Conservation (phyloP, 2,888 invertebrate species). For the Amblyteles armatorius region DNA sequence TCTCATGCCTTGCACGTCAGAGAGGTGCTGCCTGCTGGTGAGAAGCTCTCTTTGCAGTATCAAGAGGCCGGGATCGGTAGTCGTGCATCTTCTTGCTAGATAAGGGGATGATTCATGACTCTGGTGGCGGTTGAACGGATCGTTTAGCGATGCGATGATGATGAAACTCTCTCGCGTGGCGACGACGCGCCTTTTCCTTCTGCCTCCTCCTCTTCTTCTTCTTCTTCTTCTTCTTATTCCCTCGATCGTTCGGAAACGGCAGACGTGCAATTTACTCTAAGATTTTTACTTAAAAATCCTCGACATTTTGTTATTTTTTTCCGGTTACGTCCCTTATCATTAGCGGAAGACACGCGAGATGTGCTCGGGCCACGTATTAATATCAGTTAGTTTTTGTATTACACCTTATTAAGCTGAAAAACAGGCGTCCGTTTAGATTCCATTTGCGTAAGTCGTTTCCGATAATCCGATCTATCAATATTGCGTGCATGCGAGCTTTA, state of each 20-base stretch:
- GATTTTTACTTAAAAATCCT: constrained; percentile 1
- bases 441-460: neutral
- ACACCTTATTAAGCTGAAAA: neutral
- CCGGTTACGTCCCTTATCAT: neutral
- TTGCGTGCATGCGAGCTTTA: neutral
- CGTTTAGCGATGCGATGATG: constrained; percentile 66
- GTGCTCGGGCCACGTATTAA: neutral
- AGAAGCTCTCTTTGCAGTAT: constrained; percentile 60
- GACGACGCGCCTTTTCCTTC: constrained; percentile 53
- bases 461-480: neutral
- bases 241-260: constrained; percentile 51
- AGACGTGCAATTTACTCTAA: constrained; percentile 66
- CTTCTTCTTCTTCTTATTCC: constrained; percentile 11
- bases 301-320: constrained; percentile 22
- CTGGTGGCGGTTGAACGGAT: constrained; percentile 59
- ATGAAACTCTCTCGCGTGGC: constrained; percentile 67
- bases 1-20: constrained; percentile 47
- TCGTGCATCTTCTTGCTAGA: constrained; percentile 78
- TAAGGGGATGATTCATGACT: constrained; percentile 78
- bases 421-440: neutral
- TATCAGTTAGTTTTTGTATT: neutral
- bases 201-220: constrained; percentile 27
- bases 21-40: constrained; percentile 34
- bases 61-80: constrained; percentile 72
- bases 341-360: neutral